Conservation (phyloP, 2,888 invertebrate genomes). For the Acleris emargana region DNA sequence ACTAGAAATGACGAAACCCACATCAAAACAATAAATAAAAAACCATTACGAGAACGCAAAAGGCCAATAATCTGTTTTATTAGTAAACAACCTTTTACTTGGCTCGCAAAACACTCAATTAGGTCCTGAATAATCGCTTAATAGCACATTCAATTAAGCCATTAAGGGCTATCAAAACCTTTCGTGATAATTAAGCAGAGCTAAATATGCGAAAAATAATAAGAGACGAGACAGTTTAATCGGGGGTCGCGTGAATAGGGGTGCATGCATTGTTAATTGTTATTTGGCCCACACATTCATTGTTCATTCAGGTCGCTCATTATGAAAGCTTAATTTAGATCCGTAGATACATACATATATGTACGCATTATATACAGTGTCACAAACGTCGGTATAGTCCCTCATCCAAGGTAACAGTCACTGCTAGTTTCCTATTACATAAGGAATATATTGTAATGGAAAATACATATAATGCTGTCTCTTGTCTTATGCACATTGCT, state of each 20-base stretch:
- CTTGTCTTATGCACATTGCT: no score
- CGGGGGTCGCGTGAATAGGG: constrained; percentile 48
- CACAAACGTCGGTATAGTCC: background rate
- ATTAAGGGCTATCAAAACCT: constrained; percentile 23
- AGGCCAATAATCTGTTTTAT: constrained; percentile 6
- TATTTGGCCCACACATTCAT: constrained; percentile 48
- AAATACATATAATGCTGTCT: no score
- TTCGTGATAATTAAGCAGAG: constrained; percentile 18
- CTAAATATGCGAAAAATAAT: constrained; percentile 31
- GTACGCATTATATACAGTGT: background rate
- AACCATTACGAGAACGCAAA: background rate
- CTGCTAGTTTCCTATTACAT: no score
- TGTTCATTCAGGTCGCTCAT: constrained; percentile 42
- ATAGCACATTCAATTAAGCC: constrained; percentile 13
- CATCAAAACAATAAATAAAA: constrained; percentile 4
- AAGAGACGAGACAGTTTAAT: constrained; percentile 33
- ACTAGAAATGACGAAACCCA: constrained; percentile 1
- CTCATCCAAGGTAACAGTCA: background rate
- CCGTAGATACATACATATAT: background rate
- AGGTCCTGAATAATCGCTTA: constrained; percentile 6
- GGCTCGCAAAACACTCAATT: background rate
- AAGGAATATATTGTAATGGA: no score
- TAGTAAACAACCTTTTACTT: background rate
- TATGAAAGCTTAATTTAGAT: constrained; percentile 23
- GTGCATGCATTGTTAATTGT: constrained; percentile 58